phyloP scores from a whole-genome alignment of 1,140 invertebrate genomes.

The Lucilia cuprina region DNA sequence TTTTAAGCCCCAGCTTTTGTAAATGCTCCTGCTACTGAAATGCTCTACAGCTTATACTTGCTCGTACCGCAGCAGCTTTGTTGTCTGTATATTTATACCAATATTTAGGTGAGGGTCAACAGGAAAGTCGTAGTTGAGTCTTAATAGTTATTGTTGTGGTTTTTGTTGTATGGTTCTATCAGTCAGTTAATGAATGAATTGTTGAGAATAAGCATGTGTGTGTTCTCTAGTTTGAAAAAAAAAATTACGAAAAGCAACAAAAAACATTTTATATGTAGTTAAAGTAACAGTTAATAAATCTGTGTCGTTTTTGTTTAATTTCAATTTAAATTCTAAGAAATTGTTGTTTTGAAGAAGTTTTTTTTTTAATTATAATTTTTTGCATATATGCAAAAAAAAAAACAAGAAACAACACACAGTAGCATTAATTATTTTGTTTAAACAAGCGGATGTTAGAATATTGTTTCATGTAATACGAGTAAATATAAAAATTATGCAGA shows the following conservation, averaged over 20 bases:
- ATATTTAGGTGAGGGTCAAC: constrained; percentile 34
- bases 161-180: neutral
- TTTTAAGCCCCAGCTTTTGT: neutral
- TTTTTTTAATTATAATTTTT: no score
- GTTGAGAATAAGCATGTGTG: neutral
- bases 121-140: constrained; percentile 22
- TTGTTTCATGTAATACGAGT: neutral
- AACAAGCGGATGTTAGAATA: constrained; percentile 22
- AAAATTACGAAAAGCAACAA: neutral
- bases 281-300: constrained; percentile 8
- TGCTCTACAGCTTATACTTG: neutral
- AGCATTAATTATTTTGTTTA: constrained; percentile 15
- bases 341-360: neutral
- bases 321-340: constrained; percentile 21
- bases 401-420: neutral
- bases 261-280: neutral
- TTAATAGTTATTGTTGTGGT: neutral
- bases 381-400: neutral
- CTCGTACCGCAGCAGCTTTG: neutral
- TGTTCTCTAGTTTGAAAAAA: neutral
- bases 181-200: neutral
- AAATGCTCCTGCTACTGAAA: neutral
- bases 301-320: neutral
- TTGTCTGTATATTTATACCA: neutral
- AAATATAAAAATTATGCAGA: neutral